These are phyloP conservation scores for Smutsia temminckii DNA, from an alignment of 2,797 vertebrate genomes.

Conservation along the genomic window DNA sequence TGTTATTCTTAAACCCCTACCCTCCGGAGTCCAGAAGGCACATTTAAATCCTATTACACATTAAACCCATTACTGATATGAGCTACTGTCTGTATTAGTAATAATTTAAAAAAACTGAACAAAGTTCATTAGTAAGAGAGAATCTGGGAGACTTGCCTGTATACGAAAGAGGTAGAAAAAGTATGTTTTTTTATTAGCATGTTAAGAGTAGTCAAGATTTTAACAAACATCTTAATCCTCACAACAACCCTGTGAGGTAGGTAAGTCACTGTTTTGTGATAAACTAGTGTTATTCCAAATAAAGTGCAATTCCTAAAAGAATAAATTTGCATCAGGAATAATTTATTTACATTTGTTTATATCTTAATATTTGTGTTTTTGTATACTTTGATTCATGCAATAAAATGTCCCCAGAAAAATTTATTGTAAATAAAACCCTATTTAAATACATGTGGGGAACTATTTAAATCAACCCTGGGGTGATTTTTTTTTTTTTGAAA, in stretches of 20 bases:
- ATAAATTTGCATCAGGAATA: slow-evolving; percentile 52
- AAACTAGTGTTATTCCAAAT: slow-evolving; percentile 60
- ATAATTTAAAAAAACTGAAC: not conserved
- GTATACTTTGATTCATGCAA: slow-evolving; percentile 62
- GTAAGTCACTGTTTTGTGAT: slow-evolving; percentile 54
- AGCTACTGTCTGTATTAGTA: slow-evolving; percentile 12
- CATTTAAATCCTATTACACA: not conserved
- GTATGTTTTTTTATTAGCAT: slow-evolving; percentile 72
- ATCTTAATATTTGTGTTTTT: slow-evolving; percentile 26
- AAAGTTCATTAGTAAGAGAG: slow-evolving; percentile 44
- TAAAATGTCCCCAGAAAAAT: slow-evolving; percentile 35
- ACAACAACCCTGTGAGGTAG: slow-evolving; percentile 83
- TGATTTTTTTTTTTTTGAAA: slow-evolving; percentile 33
- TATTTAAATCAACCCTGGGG: slow-evolving; percentile 31
- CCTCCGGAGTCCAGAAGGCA: not conserved
- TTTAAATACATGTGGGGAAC: not conserved
- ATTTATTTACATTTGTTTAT: not conserved
- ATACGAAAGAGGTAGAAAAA: slow-evolving; percentile 68
- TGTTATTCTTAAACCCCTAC: slow-evolving; percentile 14
- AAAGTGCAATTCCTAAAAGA: slow-evolving; percentile 71
- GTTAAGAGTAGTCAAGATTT: slow-evolving; percentile 68
- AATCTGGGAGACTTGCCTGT: slow-evolving; percentile 55
- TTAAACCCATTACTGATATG: not conserved
- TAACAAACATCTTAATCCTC: slow-evolving; percentile 77
- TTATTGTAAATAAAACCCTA: slow-evolving; percentile 41